A percentile compares a stretch with the other conserved stretches of the same genome.
Conservation (phyloP, 2,113 vertebrate species). For the Corvus hawaiiensis region DNA sequence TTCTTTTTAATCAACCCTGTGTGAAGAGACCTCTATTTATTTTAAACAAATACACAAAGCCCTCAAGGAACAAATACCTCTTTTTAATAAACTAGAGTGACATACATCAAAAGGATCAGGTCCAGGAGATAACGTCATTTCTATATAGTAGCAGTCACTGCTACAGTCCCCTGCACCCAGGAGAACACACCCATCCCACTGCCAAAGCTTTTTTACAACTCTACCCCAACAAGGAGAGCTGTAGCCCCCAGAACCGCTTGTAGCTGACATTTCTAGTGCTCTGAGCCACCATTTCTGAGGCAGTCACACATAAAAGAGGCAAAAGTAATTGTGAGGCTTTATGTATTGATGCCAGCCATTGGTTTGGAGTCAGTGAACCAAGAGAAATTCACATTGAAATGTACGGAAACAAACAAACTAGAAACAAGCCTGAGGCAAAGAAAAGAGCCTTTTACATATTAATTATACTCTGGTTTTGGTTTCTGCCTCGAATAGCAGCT, state of each 20-base stretch:
- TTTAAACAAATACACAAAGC: neutral
- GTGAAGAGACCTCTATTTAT: neutral
- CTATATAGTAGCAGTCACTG: neutral
- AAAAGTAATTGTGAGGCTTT: neutral
- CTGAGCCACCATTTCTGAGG: conserved; percentile 10
- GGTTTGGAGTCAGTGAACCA: conserved; percentile 40
- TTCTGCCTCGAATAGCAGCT: conserved; percentile 34
- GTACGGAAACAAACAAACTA: conserved; percentile 50
- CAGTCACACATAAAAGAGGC: neutral
- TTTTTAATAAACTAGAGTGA: neutral
- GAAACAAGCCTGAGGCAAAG: conserved; percentile 44
- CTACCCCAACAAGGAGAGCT: neutral
- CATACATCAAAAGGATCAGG: neutral
- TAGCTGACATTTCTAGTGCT: neutral
- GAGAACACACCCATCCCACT: neutral
- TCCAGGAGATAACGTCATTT: neutral
- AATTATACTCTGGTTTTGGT: conserved; percentile 3
- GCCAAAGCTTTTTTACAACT: neutral
- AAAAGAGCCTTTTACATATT: conserved; percentile 38
- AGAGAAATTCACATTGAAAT: conserved; percentile 43
- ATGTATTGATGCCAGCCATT: conserved; percentile 28
- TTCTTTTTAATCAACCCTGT: neutral
- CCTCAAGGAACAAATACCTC: neutral
- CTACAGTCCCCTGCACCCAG: neutral
- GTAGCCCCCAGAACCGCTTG: neutral